Evolutionary conservation across 2,888 invertebrate species (phyloP).

Genomic region (Perizoma flavofasciatum): DNA sequence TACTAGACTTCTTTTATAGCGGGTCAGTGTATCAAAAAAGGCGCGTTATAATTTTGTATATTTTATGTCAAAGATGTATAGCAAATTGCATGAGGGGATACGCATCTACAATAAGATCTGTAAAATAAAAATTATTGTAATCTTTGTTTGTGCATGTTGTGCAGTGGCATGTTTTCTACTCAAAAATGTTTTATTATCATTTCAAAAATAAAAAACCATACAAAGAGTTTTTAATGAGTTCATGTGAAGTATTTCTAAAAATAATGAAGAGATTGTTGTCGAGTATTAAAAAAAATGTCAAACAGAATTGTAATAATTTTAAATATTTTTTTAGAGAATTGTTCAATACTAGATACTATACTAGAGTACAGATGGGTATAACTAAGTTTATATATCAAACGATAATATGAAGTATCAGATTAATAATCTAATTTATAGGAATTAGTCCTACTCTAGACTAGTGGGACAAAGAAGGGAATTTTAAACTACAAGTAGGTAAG

Average conservation of each 20-base stretch:
- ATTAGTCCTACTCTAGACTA: too few relatives aligned
- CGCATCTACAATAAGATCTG: slow-evolving; percentile 2
- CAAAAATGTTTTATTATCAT: neutral
- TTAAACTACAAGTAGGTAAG: too few relatives aligned
- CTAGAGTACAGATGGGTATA: too few relatives aligned
- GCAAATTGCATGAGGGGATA: slow-evolving; percentile 7
- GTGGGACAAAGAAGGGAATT: too few relatives aligned
- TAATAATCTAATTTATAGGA: too few relatives aligned
- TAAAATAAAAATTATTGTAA: neutral
- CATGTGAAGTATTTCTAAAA: neutral
- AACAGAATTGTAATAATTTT: too few relatives aligned
- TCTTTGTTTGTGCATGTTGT: neutral
- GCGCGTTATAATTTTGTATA: slow-evolving; percentile 9
- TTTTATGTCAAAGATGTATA: slow-evolving; percentile 3
- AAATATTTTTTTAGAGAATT: too few relatives aligned
- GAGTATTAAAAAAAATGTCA: neutral
- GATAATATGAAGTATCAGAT: too few relatives aligned
- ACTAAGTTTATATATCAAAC: too few relatives aligned
- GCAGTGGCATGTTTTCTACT: neutral
- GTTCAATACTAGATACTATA: too few relatives aligned
- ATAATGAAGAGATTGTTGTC: neutral
- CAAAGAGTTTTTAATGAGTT: neutral
- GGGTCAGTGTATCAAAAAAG: slow-evolving; percentile 34
- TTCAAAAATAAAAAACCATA: neutral
- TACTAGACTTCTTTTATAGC: slow-evolving; percentile 16